A percentile compares a stretch with the other conserved stretches of the same genome.
These are phyloP conservation scores for Triplophysa tibetana DNA, from an alignment of 2,113 vertebrate species.

Conservation along the genomic window DNA sequence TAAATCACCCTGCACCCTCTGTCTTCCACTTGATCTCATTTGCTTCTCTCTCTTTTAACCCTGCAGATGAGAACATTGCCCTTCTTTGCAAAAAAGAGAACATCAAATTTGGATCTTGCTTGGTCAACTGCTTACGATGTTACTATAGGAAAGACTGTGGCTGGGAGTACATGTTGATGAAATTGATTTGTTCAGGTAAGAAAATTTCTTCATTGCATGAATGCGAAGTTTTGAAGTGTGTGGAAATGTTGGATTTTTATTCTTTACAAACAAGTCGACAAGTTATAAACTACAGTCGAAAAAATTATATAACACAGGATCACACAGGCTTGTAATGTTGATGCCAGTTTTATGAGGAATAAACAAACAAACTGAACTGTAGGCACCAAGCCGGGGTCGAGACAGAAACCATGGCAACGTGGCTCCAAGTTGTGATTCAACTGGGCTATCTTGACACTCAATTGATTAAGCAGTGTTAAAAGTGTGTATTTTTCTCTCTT, in stretches of 20 bases:
- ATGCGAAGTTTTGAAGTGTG: neutral
- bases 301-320: neutral
- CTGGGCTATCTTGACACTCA: constrained; percentile 26
- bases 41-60: constrained; percentile 3
- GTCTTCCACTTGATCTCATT: constrained; percentile 4
- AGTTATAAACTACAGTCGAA: neutral
- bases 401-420: constrained; percentile 44
- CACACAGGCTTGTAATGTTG: constrained; percentile 18
- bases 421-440: constrained; percentile 30
- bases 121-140: constrained; percentile 74
- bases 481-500: constrained; percentile 19
- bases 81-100: constrained; percentile 68
- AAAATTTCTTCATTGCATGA: neutral
- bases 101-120: constrained; percentile 72
- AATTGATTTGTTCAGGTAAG: constrained; percentile 87
- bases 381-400: constrained; percentile 31
- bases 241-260: neutral
- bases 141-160: constrained; percentile 75
- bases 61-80: constrained; percentile 69
- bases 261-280: neutral
- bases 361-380: constrained; percentile 37
- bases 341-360: constrained; percentile 25
- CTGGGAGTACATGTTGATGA: constrained; percentile 85
- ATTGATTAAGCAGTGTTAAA: constrained; percentile 38
- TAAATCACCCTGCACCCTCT: neutral